Base-by-base conservation (phyloP, 1,140 invertebrate genomes). In the Globodera ellingtonae region DNA sequence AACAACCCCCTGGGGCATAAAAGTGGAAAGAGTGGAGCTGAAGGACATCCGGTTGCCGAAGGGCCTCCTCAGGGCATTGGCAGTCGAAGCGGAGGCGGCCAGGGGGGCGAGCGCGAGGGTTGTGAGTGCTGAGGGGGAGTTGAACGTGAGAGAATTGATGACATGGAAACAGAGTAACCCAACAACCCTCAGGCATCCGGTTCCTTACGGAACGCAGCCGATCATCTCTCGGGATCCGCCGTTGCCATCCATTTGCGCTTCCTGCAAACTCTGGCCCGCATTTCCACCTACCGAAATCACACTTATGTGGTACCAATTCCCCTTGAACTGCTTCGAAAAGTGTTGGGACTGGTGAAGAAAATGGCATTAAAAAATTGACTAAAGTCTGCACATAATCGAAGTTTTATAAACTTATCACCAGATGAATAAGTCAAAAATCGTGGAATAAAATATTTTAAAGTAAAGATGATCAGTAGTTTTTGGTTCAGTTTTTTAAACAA, bases 111-210 rank as follows among this genome's bases (percentile, higher is more conserved):
- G 85, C 62, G 86, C 86, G 9, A 87, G 90, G 85, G 89, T 91
- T 13, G 90, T 91, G 46, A 86, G 86, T 21, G 90, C 90, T 4
- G 87, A 89, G 67, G 90, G 90, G 44, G 90, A 91, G 82, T 83
- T 89, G 72, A 90, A 90, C 85, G 94, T 95, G 3, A 94, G 94
- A 0, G 90, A 3, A 35, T 93, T 72, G 62, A n/a, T 72, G 56
- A 5, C 69, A 35, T 13, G 2, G 18, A 6, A 15, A 78, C 6
- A 0, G 9, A 13, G 4, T 6, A 3, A 3, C 73, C 18, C 59
- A 21, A 50, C 10, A 47, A 21, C 18, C 65, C 46, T 24, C 24
- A 86, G 84, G 83, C 85, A 0, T 86, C 85, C 13, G 44, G 75
- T 65, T 77, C 85, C n/a, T 76, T 87, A 10, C 81, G 81, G n/a